Evolutionary conservation across 2,113 vertebrate species (phyloP).

Genomic region (Serinus canaria): DNA sequence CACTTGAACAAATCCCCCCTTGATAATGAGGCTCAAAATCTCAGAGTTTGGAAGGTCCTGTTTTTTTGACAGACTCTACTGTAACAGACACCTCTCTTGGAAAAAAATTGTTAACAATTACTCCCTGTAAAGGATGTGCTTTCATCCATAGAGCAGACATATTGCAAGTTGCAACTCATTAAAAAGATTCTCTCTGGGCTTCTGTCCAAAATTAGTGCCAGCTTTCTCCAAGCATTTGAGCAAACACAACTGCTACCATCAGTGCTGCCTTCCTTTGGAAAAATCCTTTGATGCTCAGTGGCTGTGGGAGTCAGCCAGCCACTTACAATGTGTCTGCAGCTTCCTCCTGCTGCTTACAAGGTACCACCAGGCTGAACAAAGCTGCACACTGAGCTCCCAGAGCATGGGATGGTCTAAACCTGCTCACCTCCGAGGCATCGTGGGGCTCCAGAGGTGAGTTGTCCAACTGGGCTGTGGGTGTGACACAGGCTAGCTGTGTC

Average conservation of each 20-base stretch:
- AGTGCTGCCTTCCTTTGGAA: background rate
- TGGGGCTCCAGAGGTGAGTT: background rate
- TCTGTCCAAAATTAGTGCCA: background rate
- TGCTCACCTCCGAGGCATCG: background rate
- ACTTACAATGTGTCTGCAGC: background rate
- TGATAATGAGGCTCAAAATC: background rate
- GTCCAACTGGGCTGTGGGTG: background rate
- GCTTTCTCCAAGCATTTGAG: conserved; percentile 4
- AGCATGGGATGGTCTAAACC: background rate
- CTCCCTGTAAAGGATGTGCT: background rate
- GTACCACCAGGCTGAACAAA: background rate
- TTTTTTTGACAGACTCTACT: background rate
- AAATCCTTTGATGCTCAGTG: background rate
- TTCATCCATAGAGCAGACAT: conserved; percentile 34
- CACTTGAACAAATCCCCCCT: background rate
- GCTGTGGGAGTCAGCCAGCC: background rate
- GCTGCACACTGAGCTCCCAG: background rate
- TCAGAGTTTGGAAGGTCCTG: background rate
- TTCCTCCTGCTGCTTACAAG: background rate
- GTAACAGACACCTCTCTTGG: background rate
- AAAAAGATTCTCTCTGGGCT: conserved; percentile 9
- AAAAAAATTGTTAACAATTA: conserved; percentile 3
- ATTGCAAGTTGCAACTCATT: conserved; percentile 20
- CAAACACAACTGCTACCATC: background rate
- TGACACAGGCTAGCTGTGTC: background rate